Evolutionary conservation across 2,113 vertebrate species (phyloP).

Genomic region (Ptyas mucosa): DNA sequence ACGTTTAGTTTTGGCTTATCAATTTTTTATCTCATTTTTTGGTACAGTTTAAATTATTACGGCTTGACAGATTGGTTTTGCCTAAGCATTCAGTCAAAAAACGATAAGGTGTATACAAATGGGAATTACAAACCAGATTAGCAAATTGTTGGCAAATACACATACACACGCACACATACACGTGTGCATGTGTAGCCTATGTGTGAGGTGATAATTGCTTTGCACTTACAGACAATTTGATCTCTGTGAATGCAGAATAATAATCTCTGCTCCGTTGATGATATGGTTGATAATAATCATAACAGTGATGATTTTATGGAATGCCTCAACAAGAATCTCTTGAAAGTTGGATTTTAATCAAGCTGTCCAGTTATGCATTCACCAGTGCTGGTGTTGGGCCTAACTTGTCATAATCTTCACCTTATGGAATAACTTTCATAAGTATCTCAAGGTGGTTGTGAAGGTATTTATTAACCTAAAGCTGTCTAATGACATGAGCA

Average conservation of each 20-base stretch:
- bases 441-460: not conserved
- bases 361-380: not conserved
- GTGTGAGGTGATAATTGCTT: not conserved
- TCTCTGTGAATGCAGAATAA: not conserved
- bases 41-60: constrained; percentile 5
- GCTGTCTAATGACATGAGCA: not conserved
- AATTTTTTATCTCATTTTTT: constrained; percentile 26
- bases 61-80: not conserved
- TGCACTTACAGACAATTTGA: not conserved
- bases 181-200: not conserved
- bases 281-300: not conserved
- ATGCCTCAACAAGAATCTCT: not conserved
- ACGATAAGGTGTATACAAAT: not conserved
- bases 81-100: not conserved
- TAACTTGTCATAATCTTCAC: not conserved
- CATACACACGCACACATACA: not conserved
- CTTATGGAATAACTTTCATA: not conserved
- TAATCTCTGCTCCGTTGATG: not conserved
- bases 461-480: not conserved
- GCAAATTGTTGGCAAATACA: not conserved
- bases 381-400: not conserved
- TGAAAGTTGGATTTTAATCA: not conserved
- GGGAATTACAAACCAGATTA: constrained; percentile 24
- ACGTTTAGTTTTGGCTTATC: not conserved
- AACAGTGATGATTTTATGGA: not conserved